A percentile compares a stretch with the other conserved stretches of the same genome.
phyloP scores from a whole-genome alignment of 2,113 vertebrate species.

The Aviceda subcristata region DNA sequence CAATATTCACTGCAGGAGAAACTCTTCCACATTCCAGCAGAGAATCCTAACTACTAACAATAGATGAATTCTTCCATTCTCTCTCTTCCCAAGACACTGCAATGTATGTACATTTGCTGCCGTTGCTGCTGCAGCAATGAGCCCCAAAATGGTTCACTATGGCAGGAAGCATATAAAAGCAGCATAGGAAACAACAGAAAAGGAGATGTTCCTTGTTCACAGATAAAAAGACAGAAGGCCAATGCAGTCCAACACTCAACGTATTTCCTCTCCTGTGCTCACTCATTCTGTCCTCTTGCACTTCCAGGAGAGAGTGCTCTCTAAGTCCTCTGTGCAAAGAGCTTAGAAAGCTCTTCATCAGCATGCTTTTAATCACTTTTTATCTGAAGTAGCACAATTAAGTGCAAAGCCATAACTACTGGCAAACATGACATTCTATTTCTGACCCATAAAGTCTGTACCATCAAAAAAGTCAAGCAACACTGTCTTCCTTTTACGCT shows the following conservation, averaged over 20 bases:
- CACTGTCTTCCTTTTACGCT: background rate
- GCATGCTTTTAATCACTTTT: background rate
- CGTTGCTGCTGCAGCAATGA: background rate
- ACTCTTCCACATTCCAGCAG: background rate
- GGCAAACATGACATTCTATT: background rate
- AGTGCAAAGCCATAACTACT: background rate
- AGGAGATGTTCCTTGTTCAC: background rate
- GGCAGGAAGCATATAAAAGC: background rate
- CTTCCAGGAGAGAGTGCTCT: background rate
- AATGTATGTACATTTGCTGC: background rate
- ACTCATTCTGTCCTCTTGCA: background rate
- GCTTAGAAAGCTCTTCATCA: background rate
- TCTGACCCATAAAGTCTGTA: background rate
- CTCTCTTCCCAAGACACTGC: background rate
- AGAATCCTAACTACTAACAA: background rate
- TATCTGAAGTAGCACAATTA: background rate
- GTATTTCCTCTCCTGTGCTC: background rate
- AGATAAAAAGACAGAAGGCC: background rate
- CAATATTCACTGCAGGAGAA: background rate
- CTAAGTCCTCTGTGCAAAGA: background rate
- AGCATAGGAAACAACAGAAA: background rate
- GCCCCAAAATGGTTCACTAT: background rate
- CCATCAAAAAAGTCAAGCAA: background rate
- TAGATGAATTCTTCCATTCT: background rate
- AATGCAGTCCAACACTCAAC: background rate